Evolutionary conservation across 2,797 vertebrate species (phyloP).

Genomic region (Sebastiscus tertius): DNA sequence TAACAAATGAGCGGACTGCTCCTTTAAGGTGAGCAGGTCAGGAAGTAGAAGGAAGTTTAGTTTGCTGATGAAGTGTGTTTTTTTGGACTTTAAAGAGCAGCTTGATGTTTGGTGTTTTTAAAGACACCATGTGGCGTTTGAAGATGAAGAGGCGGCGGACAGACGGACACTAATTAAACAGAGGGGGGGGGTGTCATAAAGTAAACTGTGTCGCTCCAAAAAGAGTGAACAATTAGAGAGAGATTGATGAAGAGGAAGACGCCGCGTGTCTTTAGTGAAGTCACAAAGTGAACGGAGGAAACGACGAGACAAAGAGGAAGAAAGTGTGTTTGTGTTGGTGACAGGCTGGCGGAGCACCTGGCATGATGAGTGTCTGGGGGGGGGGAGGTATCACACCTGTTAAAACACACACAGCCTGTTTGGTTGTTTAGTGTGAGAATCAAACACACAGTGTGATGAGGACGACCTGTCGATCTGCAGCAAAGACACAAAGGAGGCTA

Average conservation of each 20-base stretch:
- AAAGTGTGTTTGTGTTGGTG: slow-evolving; percentile 1
- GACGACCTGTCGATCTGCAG: background rate
- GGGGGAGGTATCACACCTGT: slow-evolving; percentile 7
- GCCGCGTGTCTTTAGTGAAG: background rate
- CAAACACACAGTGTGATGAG: background rate
- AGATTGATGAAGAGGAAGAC: slow-evolving; percentile 3
- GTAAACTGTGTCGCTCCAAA: slow-evolving; percentile 5
- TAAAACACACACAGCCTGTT: slow-evolving; percentile 1
- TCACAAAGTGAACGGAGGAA: background rate
- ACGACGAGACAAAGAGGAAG: slow-evolving; percentile 10
- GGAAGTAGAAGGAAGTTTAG: slow-evolving; percentile 27
- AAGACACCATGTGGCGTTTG: slow-evolving; percentile 61
- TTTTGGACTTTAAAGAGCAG: slow-evolving; percentile 44
- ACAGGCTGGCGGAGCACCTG: slow-evolving; percentile 34
- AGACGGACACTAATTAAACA: slow-evolving; percentile 54
- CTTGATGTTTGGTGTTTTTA: slow-evolving; percentile 43
- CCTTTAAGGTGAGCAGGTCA: background rate
- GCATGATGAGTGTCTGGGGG: background rate
- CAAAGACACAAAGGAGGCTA: background rate
- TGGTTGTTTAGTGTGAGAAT: background rate
- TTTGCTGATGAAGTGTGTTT: slow-evolving; percentile 31
- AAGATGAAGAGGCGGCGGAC: slow-evolving; percentile 58
- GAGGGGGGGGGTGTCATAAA: background rate
- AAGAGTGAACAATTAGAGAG: slow-evolving; percentile 9
- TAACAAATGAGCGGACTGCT: background rate